Percentiles rank a stretch among this genome's conserved stretches.
Conservation (phyloP, 2,797 vertebrate genomes). For the Sebastes vulpes region DNA sequence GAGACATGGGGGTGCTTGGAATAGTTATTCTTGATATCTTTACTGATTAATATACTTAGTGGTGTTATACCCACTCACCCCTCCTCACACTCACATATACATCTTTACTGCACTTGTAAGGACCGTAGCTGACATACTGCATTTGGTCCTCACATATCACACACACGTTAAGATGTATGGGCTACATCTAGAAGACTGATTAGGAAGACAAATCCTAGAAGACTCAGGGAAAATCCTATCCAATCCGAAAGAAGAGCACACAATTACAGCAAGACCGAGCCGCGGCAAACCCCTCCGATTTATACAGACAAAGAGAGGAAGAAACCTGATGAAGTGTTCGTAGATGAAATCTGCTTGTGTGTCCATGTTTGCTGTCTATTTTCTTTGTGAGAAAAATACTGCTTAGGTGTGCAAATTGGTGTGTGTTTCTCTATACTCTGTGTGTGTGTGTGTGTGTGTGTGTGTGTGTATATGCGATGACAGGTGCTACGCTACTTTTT, state of each 20-base stretch:
- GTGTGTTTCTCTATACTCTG: neutral
- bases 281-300: neutral
- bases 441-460: neutral
- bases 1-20: neutral
- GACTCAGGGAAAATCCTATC: conserved; percentile 17
- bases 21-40: neutral
- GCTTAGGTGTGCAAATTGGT: conserved; percentile 8
- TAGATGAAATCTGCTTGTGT: conserved; percentile 7
- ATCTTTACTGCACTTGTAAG: neutral
- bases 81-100: neutral
- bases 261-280: neutral
- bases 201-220: neutral
- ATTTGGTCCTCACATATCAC: neutral
- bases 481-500: conserved; percentile 26
- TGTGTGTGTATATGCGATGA: neutral
- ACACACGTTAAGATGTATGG: neutral
- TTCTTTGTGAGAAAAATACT: conserved; percentile 2
- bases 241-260: neutral
- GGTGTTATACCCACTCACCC: neutral
- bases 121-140: neutral
- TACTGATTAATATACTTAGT: conserved; percentile 6
- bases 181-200: neutral
- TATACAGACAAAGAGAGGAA: conserved; percentile 3
- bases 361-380: neutral
- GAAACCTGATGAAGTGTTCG: neutral